Base-by-base conservation (phyloP, 1,140 invertebrate species). In the Drosophila murphyi region DNA sequence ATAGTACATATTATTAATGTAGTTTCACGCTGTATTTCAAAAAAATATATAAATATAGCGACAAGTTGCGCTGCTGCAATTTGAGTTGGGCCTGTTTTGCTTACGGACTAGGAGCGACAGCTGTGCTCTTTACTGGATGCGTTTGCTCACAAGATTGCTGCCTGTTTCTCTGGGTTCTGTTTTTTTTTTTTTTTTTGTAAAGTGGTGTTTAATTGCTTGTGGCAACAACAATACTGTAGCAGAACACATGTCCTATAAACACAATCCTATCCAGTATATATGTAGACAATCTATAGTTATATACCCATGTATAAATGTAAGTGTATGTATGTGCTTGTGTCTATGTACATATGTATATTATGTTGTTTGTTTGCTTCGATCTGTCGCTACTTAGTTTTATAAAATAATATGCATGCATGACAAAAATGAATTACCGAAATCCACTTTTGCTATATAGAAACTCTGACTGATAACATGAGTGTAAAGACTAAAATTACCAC, bases 401-500 rank as follows among this genome's bases (percentile, higher is more conserved):
- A 78, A 83, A 88, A 20, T n/a, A 87, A 80, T 82, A 87, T 73
- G 72, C 43, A 31, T 69, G 32, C 69, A 39, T 59, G 29, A 55
- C 69, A 68, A 82, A 79, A 73, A 86, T 74, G 61, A 61, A 55
- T 54, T 76, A 54, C 32, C 48, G 54, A 55, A 71, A 71, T 65
- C 62, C 65, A 55, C 5, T 51, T 43, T 56, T 28, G 47, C 60
- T 76, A 74, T 80, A 87, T 80, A 88, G 76, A 87, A 78, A 80
- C 83, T 87, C 72, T 88, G 83, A 87, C 73, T 87, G 83, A 69
- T 87, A 88, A 87, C 83, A 87, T 79, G 71, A 86, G 64, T 61
- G 62, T 88, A 88, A 20, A 20, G 41, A 41, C 31, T 74, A 75
- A 55, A 62, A 54, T 63, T 68, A 79, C 32, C 37, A 37, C 56